Evolutionary conservation across 1,140 invertebrate species (phyloP).

Genomic region (Lasioglossum baleicum): DNA sequence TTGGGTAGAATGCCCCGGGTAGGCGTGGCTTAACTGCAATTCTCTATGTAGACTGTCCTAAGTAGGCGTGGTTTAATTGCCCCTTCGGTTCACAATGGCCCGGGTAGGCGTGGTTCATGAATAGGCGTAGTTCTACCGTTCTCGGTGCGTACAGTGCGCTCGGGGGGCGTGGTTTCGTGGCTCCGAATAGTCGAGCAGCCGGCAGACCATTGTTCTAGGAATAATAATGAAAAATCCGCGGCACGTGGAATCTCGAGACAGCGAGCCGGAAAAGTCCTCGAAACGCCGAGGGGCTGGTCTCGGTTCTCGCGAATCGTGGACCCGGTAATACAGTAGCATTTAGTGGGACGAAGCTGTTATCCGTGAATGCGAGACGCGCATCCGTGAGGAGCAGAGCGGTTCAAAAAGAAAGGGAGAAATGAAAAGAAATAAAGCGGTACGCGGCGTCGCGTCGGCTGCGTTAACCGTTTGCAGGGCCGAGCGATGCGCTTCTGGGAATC

Average conservation of each 20-base stretch:
- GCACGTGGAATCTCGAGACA: not conserved
- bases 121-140: no score
- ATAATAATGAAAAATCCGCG: conserved; percentile 7
- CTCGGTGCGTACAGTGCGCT: no score
- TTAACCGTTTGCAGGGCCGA: not conserved
- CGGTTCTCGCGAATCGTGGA: not conserved
- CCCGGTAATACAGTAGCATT: not conserved
- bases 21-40: no score
- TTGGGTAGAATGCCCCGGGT: no score
- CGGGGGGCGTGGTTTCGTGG: no score
- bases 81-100: no score
- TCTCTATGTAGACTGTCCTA: no score
- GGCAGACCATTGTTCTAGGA: not conserved
- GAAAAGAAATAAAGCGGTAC: conserved; percentile 10
- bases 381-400: not conserved
- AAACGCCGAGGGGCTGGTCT: not conserved
- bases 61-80: no score
- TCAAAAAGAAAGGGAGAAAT: not conserved
- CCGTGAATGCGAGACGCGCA: not conserved
- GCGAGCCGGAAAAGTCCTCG: not conserved
- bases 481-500: not conserved
- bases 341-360: not conserved
- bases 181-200: no score
- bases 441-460: not conserved
- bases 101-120: no score